phyloP scores from a whole-genome alignment of 2,113 vertebrate species.

The Mormyrus lacerda region DNA sequence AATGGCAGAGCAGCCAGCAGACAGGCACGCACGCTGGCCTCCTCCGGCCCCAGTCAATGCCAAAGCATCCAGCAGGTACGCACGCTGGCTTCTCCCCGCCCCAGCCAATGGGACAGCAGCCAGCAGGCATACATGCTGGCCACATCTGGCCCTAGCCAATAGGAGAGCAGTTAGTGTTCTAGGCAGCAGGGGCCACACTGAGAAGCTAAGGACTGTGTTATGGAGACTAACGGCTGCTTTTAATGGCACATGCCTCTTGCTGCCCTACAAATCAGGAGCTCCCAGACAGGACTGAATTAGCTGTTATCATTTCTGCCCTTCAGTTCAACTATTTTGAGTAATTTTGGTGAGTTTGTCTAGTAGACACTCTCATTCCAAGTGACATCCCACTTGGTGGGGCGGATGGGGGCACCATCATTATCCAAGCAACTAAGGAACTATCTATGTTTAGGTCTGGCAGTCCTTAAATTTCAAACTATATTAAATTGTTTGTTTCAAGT shows the following conservation, averaged over 20 bases:
- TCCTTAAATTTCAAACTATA: background rate
- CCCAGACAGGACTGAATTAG: slow-evolving; percentile 24
- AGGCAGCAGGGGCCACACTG: background rate
- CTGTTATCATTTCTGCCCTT: background rate
- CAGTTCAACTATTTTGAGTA: background rate
- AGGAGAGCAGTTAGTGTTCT: background rate
- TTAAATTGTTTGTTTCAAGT: background rate
- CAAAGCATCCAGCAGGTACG: background rate
- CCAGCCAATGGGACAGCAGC: background rate
- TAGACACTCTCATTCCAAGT: background rate
- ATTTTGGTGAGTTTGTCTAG: background rate
- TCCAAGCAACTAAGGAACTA: background rate
- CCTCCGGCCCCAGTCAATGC: background rate
- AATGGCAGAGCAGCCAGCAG: no score
- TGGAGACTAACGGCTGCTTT: slow-evolving; percentile 20
- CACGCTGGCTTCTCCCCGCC: background rate
- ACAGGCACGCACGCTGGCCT: background rate
- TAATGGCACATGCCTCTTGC: slow-evolving; percentile 25
- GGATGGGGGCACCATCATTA: background rate
- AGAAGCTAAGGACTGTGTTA: slow-evolving; percentile 20
- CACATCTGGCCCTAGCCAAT: background rate
- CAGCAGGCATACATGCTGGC: background rate
- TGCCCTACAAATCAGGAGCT: slow-evolving; percentile 28
- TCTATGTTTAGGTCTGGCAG: background rate
- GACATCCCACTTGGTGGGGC: background rate